Evolutionary conservation across 1,140 invertebrate species (phyloP), one percentile per base, ranked within the genome.

Genomic region (Aphis craccivora): DNA sequence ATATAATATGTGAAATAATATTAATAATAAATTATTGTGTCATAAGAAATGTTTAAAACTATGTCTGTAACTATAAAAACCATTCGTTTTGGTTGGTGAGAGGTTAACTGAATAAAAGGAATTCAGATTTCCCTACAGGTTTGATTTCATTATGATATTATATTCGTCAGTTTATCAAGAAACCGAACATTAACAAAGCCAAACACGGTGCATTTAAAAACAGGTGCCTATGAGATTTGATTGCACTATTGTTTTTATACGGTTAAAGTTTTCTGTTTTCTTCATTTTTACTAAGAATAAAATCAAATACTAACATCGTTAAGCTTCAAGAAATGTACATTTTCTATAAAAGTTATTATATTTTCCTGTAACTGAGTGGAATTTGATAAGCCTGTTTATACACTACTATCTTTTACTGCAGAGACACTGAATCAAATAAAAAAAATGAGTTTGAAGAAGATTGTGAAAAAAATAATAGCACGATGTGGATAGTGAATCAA

Each of bases 61-160:
- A 45, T 30, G 30, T 7, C n/a, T 18, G 11, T 30, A 87, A 30
- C 40, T 20, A 30, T 23, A 87, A 45, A 87, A 87, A 45, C 30
- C 84, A 87, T 87, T 87, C 4, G 11, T 87, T 87, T 43, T 25
- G 30, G 83, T 40, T 43, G 37, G 30, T 87, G 25, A 30, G 30
- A 45, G 40, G 43, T 25, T n/a, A 45, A 18, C 23, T n/a, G 84
- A 87, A 87, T 37, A 87, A 87, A 48, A 87, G 9, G 23, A 84
- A n/a, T 11, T 87, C 84, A 30, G 23, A 87, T 87, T 87, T 87
- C 43, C 43, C 84, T n/a, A 45, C 25, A 87, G 43, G 43, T 1
- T 87, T n/a, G 22, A 84, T 45, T 87, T 87, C 11, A 9, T 87
- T 87, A 86, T 86, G 40, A 86, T 86, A 45, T 86, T 86, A 37